Percentiles rank a stretch among this genome's conserved stretches.
Conservation (phyloP, 2,888 invertebrate species). For the Spodoptera littoralis region DNA sequence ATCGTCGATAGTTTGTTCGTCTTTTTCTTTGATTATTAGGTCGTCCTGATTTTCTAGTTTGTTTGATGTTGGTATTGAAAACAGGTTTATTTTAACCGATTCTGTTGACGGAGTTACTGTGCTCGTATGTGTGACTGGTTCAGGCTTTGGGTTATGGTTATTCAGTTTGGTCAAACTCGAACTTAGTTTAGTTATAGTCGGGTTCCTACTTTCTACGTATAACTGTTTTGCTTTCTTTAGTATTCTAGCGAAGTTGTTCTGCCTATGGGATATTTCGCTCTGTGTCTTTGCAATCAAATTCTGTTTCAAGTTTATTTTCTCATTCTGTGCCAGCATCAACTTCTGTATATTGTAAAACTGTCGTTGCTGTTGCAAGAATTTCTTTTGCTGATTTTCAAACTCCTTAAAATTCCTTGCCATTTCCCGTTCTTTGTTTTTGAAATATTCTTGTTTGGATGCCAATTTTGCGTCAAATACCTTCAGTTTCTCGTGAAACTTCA, state of each 20-base stretch:
- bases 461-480: conserved; percentile 68
- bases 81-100: conserved; percentile 79
- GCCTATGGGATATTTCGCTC: conserved; percentile 79
- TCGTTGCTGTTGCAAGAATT: conserved; percentile 78
- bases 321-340: conserved; percentile 79
- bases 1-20: conserved; percentile 78
- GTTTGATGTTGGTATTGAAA: conserved; percentile 70
- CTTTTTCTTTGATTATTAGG: conserved; percentile 79
- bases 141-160: conserved; percentile 6
- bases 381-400: conserved; percentile 80
- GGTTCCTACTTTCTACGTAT: conserved; percentile 62
- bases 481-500: conserved; percentile 70
- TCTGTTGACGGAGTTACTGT: conserved; percentile 63
- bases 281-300: conserved; percentile 79
- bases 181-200: conserved; percentile 33
- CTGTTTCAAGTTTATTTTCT: conserved; percentile 79
- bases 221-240: conserved; percentile 79
- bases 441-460: conserved; percentile 64
- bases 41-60: conserved; percentile 75
- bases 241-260: conserved; percentile 79
- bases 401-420: conserved; percentile 72
- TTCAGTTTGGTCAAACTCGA: conserved; percentile 38
- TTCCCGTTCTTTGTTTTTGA: conserved; percentile 70
- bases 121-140: conserved; percentile 26
- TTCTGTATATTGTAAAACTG: conserved; percentile 82